Evolutionary conservation across 2,113 vertebrate species (phyloP), one percentile per base, ranked within the genome.

Genomic region (Abramis brama): DNA sequence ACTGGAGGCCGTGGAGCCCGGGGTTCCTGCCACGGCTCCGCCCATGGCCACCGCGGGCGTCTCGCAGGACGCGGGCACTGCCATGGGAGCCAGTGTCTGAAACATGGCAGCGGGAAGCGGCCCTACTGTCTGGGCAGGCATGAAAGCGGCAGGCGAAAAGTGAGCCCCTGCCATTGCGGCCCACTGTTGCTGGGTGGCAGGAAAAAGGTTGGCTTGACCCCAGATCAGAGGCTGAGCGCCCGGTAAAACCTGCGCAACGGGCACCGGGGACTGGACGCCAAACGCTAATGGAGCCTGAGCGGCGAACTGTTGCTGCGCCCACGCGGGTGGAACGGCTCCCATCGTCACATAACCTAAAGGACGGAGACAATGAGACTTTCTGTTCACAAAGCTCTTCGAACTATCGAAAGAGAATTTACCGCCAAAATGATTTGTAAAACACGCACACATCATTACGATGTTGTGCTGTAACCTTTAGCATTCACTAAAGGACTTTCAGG

Each of bases 71-170:
- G 95, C 90, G 33, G 95, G 93, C 90, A 97, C 82, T 0, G 97
- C 91, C 91, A 98, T 95, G 23, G 97, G 95, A 86, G 97, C 91
- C 93, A 95, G 89, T 91, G 97, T 96, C 95, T 97, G 98, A 94
- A 99, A 99, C 97, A 99, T 97, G 94, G 97, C 97, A 90, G 98
- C 96, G 89, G 97, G 97, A 95, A 99, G 95, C 89, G 97, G 96
- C 94, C 97, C 96, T 94, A 98, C 96, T 91, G 97, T 96, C 94
- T 98, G 98, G 94, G 97, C 95, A 90, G 98, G 96, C 96, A 99
- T 96, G 95, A 99, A 99, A 96, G 97, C 97, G 93, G 97, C 93
- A 8, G 97, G 97, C 76, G 97, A 93, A 92, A 98, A 99, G 92
- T 97, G 97, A 93, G 97, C 97, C 19, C 94, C 94, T 83, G 97